phyloP scores from a whole-genome alignment of 35 echinoderm and acorn worm species.

The Amphiura filiformis region DNA sequence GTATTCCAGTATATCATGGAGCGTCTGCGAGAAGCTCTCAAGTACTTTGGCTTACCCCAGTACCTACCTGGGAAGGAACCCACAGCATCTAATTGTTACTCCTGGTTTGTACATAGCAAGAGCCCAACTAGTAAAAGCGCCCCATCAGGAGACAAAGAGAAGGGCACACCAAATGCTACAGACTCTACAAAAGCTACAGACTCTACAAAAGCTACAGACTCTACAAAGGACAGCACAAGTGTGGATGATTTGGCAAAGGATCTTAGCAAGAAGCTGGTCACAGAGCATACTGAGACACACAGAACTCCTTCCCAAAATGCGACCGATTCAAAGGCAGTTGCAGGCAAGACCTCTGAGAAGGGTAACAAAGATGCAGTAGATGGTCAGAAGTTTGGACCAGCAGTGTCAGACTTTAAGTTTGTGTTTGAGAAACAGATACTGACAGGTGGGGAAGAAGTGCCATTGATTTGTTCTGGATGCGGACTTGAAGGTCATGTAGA shows the following conservation, averaged over 20 bases:
- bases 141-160: not conserved
- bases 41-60: slow-evolving; percentile 74
- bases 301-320: not conserved
- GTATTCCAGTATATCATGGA: slow-evolving; percentile 96
- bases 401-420: slow-evolving; percentile 38
- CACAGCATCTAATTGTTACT: slow-evolving; percentile 4
- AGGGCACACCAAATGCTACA: too few species aligned
- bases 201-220: too few species aligned
- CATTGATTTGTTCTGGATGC: slow-evolving; percentile 68
- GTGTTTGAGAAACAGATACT: slow-evolving; percentile 57
- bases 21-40: slow-evolving; percentile 65
- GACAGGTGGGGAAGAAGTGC: slow-evolving; percentile 58
- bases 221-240: not conserved
- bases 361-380: not conserved
- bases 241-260: not conserved
- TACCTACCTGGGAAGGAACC: slow-evolving; percentile 4
- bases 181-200: too few species aligned
- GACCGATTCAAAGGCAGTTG: not conserved
- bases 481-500: slow-evolving; percentile 67
- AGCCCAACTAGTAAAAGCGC: not conserved
- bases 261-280: not conserved
- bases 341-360: not conserved
- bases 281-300: not conserved
- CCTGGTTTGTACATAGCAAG: not conserved
- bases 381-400: not conserved